Conservation (phyloP, 2,113 vertebrate genomes). For the Podilymbus podiceps region DNA sequence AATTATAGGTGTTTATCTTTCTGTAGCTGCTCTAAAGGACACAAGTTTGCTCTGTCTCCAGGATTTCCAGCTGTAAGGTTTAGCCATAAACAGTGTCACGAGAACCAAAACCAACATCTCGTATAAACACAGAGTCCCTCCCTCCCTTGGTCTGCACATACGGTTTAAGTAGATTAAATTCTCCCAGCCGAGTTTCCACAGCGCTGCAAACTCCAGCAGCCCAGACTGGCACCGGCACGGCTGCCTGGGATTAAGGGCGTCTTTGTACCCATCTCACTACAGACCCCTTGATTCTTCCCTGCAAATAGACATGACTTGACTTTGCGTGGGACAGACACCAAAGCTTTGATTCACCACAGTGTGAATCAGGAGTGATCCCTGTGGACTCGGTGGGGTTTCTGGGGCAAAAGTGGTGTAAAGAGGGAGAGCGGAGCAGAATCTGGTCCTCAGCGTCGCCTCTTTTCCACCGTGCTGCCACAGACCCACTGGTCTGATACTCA, state of each 20-base stretch:
- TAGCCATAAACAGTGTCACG: not conserved
- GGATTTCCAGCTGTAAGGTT: not conserved
- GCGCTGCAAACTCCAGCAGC: not conserved
- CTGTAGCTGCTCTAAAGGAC: not conserved
- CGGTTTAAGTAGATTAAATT: not conserved
- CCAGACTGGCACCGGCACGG: not conserved
- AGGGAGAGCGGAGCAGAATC: not conserved
- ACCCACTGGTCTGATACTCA: not conserved
- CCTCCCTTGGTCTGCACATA: not conserved
- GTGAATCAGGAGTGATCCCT: not conserved
- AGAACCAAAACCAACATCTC: not conserved
- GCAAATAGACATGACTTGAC: not conserved
- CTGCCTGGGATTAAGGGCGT: not conserved
- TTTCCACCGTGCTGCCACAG: not conserved
- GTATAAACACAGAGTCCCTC: not conserved
- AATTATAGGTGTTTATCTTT: not conserved
- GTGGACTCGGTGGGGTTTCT: not conserved
- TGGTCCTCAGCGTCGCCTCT: not conserved
- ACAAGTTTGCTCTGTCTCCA: not conserved
- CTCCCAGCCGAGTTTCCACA: not conserved
- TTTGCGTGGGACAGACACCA: fast-evolving
- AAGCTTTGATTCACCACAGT: fast-evolving
- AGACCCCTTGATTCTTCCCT: not conserved
- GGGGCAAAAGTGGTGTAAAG: not conserved
- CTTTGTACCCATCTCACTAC: fast-evolving